Conservation (phyloP, 2,888 invertebrate genomes). For the Drosophila kuntzei region DNA sequence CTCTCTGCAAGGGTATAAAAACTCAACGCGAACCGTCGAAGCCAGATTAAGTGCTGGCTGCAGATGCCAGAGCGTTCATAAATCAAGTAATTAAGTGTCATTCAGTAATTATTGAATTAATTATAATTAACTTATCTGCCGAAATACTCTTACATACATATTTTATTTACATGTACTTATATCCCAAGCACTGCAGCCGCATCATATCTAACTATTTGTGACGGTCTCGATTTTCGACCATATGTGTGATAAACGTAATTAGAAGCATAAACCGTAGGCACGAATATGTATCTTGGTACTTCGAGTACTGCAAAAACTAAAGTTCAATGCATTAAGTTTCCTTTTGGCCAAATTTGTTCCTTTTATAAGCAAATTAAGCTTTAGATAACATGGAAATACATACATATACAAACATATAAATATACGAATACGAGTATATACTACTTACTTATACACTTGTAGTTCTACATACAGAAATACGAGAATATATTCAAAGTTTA, state of each 20-base stretch:
- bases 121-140: slow-evolving; percentile 7
- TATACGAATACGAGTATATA: slow-evolving; percentile 7
- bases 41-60: slow-evolving; percentile 30
- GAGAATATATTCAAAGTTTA: slow-evolving; percentile 34
- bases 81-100: slow-evolving; percentile 3
- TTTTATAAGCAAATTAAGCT: slow-evolving; percentile 65
- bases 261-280: slow-evolving; percentile 45
- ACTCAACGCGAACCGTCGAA: slow-evolving; percentile 37
- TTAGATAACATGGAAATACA: slow-evolving; percentile 47
- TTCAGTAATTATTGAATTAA: no score
- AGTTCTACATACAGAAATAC: slow-evolving; percentile 23
- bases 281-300: slow-evolving; percentile 47
- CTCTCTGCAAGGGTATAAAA: background rate
- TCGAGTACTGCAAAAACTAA: slow-evolving; percentile 49
- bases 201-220: slow-evolving; percentile 46
- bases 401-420: slow-evolving; percentile 31
- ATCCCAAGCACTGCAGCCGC: slow-evolving; percentile 41
- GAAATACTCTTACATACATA: slow-evolving; percentile 9
- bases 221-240: slow-evolving; percentile 72
- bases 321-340: slow-evolving; percentile 72
- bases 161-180: slow-evolving; percentile 4
- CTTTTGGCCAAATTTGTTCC: slow-evolving; percentile 74
- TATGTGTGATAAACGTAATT: slow-evolving; percentile 76
- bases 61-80: slow-evolving; percentile 13
- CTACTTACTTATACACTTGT: slow-evolving; percentile 13